phyloP scores from a whole-genome alignment of 37 sponge, comb jelly and placozoan species.

The Dysidea cf. avara region DNA sequence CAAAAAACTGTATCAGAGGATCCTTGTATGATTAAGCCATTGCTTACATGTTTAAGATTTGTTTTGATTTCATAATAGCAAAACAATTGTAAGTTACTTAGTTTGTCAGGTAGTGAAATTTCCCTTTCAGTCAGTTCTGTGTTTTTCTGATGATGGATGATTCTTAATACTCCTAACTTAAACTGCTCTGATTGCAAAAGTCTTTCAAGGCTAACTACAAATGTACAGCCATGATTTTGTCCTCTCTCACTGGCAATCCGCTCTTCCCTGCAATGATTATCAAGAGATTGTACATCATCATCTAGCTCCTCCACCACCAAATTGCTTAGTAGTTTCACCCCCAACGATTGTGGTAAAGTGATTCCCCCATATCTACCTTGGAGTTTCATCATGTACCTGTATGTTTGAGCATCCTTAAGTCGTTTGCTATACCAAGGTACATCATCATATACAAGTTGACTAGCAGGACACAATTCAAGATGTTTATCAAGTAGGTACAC shows the following conservation, averaged over 20 bases:
- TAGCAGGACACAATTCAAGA: slow-evolving; percentile 13
- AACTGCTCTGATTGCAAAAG: slow-evolving; percentile 15
- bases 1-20: not conserved
- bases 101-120: not conserved
- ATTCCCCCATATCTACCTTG: slow-evolving; percentile 15
- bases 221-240: not conserved
- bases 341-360: slow-evolving; percentile 28
- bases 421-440: slow-evolving; percentile 38
- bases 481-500: slow-evolving; percentile 18
- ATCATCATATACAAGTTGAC: slow-evolving; percentile 33
- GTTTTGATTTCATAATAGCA: slow-evolving; percentile 16
- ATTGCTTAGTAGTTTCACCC: slow-evolving; percentile 29
- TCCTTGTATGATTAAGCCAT: slow-evolving; percentile 6
- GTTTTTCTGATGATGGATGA: slow-evolving; percentile 20
- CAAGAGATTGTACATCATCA: not conserved
- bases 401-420: not conserved
- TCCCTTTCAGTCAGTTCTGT: not conserved
- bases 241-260: slow-evolving; percentile 3
- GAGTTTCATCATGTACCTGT: slow-evolving; percentile 6
- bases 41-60: not conserved
- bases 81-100: not conserved
- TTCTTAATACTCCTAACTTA: slow-evolving; percentile 17
- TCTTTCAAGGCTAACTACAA: not conserved
- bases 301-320: slow-evolving; percentile 38
- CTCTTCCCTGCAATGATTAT: slow-evolving; percentile 34